Evolutionary conservation across 2,113 vertebrate species (phyloP).

Genomic region (Nothoprocta perdicaria): DNA sequence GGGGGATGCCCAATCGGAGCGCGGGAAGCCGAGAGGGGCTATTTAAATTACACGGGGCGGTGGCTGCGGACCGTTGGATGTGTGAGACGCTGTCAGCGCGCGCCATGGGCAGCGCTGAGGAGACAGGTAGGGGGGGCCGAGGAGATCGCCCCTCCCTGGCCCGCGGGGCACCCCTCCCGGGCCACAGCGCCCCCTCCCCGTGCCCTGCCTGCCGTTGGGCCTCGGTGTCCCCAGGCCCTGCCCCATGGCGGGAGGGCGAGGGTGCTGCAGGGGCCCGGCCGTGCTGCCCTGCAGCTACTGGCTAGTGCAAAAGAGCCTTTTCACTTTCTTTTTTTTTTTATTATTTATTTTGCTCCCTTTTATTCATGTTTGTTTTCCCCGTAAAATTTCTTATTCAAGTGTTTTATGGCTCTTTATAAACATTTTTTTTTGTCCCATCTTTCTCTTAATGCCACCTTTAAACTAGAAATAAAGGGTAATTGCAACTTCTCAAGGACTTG

Average conservation of each 20-base stretch:
- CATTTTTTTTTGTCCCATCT: rapidly evolving
- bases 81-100: rapidly evolving
- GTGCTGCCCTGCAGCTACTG: rapidly evolving
- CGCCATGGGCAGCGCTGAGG: constrained; percentile 15
- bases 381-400: neutral
- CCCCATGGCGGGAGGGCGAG: neutral
- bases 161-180: neutral
- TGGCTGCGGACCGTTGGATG: too few relatives aligned
- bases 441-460: rapidly evolving
- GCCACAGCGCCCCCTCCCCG: rapidly evolving
- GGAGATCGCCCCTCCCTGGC: rapidly evolving
- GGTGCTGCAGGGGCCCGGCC: too few relatives aligned
- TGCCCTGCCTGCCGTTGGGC: too few relatives aligned
- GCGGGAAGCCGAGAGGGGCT: rapidly evolving
- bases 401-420: neutral
- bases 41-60: neutral
- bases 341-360: rapidly evolving
- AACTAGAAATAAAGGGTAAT: neutral
- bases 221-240: rapidly evolving
- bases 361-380: too few relatives aligned
- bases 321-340: rapidly evolving
- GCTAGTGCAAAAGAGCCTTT: rapidly evolving
- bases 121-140: constrained; percentile 2
- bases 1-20: neutral
- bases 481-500: rapidly evolving